phyloP scores from a whole-genome alignment of 2,113 vertebrate genomes.

The zebrafish (Danio rerio) region DNA sequence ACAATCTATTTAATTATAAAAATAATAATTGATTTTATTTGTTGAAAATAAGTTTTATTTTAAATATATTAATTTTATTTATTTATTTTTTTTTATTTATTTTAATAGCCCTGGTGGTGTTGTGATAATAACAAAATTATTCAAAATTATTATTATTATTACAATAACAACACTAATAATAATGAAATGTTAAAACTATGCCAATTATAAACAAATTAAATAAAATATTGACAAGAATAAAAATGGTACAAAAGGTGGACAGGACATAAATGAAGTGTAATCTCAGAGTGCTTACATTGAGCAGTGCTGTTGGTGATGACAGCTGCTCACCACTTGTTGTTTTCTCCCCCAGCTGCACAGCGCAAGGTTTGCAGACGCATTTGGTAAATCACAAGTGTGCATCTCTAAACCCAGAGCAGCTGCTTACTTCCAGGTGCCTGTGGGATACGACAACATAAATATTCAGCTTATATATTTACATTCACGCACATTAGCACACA shows the following conservation, averaged over 20 bases:
- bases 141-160: too few species aligned
- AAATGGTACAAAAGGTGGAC: not conserved
- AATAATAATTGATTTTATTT: too few species aligned
- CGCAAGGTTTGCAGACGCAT: constrained; percentile 38
- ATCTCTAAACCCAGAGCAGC: constrained; percentile 12
- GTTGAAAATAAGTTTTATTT: too few species aligned
- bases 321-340: constrained; percentile 16
- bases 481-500: not conserved
- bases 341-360: constrained; percentile 27
- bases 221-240: too few species aligned
- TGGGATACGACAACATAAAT: constrained; percentile 19
- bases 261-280: not conserved
- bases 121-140: too few species aligned
- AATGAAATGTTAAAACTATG: too few species aligned
- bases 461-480: constrained; percentile 17
- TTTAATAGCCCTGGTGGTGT: too few species aligned
- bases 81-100: too few species aligned
- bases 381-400: constrained; percentile 42
- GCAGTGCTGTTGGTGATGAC: not conserved
- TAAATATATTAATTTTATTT: too few species aligned
- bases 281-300: not conserved
- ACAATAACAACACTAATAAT: not conserved
- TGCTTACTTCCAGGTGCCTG: constrained; percentile 5
- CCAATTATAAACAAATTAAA: too few species aligned
- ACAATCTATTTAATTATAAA: too few species aligned